phyloP scores from a whole-genome alignment of 1,140 invertebrate genomes.

The Geopemphigus sp. region DNA sequence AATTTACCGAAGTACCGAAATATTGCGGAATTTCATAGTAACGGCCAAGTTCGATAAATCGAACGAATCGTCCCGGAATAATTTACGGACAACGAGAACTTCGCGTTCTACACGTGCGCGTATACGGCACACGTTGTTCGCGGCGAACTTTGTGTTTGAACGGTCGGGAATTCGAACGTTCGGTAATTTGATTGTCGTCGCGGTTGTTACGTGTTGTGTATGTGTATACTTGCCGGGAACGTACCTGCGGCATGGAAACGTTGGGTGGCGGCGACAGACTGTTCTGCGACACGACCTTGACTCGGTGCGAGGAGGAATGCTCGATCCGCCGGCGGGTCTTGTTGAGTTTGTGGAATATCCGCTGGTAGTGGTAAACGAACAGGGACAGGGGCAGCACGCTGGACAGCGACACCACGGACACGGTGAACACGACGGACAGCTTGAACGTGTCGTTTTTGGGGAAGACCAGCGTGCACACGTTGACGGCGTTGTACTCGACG shows the following conservation, averaged over 20 bases:
- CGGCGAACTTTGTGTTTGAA: too few species aligned
- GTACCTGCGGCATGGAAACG: slow-evolving; percentile 15
- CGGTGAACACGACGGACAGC: slow-evolving; percentile 60
- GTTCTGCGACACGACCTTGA: slow-evolving; percentile 28
- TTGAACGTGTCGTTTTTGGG: slow-evolving; percentile 58
- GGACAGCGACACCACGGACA: slow-evolving; percentile 59
- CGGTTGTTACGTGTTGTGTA: too few species aligned
- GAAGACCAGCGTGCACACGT: slow-evolving; percentile 62
- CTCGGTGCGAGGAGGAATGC: slow-evolving; percentile 53
- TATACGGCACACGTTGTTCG: too few species aligned
- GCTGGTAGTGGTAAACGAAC: slow-evolving; percentile 62
- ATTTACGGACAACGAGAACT: too few species aligned
- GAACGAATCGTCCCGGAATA: too few species aligned
- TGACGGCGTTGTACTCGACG: background rate
- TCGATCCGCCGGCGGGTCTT: slow-evolving; percentile 60
- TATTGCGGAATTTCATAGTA: too few species aligned
- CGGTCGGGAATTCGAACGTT: too few species aligned
- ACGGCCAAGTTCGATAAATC: too few species aligned
- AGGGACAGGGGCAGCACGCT: slow-evolving; percentile 62
- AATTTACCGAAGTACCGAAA: too few species aligned
- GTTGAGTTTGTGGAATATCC: slow-evolving; percentile 62
- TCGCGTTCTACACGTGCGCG: too few species aligned
- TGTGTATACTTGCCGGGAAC: background rate
- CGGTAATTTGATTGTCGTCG: too few species aligned
- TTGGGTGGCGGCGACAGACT: slow-evolving; percentile 48